These are phyloP conservation scores for Caenorhabditis zanzibari DNA, from an alignment of 2,888 invertebrate species.

Conservation along the genomic window DNA sequence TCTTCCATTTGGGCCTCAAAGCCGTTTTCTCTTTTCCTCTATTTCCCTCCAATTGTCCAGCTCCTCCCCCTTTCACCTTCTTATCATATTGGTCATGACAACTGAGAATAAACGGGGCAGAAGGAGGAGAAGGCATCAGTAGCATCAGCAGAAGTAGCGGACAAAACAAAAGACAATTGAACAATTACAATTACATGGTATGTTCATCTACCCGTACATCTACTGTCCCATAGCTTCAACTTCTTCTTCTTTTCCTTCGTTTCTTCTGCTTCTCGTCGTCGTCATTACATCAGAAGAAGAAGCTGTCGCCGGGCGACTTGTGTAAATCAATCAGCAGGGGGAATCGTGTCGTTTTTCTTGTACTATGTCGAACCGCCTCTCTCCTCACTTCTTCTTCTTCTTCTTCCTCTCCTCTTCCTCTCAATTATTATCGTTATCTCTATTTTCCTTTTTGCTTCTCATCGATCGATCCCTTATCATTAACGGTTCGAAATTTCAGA, in stretches of 20 bases:
- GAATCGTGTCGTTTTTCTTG: constrained; percentile 54
- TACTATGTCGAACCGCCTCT: constrained; percentile 62
- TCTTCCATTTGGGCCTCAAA: constrained; percentile 12
- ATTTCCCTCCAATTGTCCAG: constrained; percentile 32
- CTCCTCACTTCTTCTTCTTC: constrained; percentile 26
- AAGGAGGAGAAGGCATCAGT: constrained; percentile 6
- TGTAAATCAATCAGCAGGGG: constrained; percentile 64
- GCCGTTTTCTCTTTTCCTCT: constrained; percentile 26
- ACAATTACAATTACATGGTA: constrained; percentile 64
- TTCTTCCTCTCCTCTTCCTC: constrained; percentile 6
- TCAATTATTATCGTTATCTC: constrained; percentile 46
- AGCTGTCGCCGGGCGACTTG: constrained; percentile 59
- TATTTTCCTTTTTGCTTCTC: constrained; percentile 26
- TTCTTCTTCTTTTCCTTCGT: constrained; percentile 14
- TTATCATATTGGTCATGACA: constrained; percentile 64
- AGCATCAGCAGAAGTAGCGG: constrained; percentile 18
- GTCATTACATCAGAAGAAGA: constrained; percentile 64
- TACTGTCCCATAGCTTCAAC: constrained; percentile 31
- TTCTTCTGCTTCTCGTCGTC: constrained; percentile 45
- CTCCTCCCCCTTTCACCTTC: constrained; percentile 61
- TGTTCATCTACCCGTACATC: constrained; percentile 63
- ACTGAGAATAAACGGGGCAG: constrained; percentile 31
- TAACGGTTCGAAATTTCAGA: constrained; percentile 28
- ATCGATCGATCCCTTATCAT: constrained; percentile 33
- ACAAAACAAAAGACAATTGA: constrained; percentile 63